A percentile compares a stretch with the other conserved stretches of the same genome.
These are phyloP conservation scores for Hecatera dysodea DNA, from an alignment of 2,888 invertebrate species.

Conservation along the genomic window DNA sequence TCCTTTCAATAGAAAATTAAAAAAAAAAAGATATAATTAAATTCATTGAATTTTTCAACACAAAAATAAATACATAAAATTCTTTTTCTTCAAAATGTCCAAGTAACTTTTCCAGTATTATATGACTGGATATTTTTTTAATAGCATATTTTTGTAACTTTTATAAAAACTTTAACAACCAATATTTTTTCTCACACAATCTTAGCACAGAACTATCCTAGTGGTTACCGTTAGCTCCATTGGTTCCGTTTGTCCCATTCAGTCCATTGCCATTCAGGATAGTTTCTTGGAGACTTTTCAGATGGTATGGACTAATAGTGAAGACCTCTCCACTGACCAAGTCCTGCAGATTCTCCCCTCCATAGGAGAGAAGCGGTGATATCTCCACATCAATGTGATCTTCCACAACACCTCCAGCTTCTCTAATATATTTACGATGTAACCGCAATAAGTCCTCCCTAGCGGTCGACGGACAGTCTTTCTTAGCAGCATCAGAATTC, in stretches of 20 bases:
- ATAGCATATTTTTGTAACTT: constrained; percentile 17
- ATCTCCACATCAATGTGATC: constrained; percentile 95
- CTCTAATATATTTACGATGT: constrained; percentile 94
- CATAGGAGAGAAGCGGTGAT: constrained; percentile 97
- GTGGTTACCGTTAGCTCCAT: constrained; percentile 72
- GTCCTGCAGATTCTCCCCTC: constrained; percentile 95
- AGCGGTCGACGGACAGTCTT: constrained; percentile 98
- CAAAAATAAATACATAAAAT: constrained; percentile 5
- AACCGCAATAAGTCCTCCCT: constrained; percentile 94
- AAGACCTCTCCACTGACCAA: constrained; percentile 93
- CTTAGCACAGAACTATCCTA: constrained; percentile 55
- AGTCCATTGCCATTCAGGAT: constrained; percentile 83
- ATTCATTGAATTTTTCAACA: constrained; percentile 2
- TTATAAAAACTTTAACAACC: constrained; percentile 15
- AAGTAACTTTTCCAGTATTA: background rate
- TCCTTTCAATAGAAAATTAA: constrained; percentile 30
- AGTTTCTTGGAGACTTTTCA: constrained; percentile 86
- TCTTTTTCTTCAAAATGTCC: background rate
- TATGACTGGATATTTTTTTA: background rate
- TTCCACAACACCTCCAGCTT: constrained; percentile 95
- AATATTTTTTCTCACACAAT: background rate
- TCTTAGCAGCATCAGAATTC: constrained; percentile 96
- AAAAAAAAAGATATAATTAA: constrained; percentile 2
- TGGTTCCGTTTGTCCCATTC: constrained; percentile 71
- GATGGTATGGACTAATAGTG: constrained; percentile 91